Percentiles rank a stretch among this genome's conserved stretches.
phyloP scores from a whole-genome alignment of 2,113 vertebrate species.

The Chaetura pelagica region DNA sequence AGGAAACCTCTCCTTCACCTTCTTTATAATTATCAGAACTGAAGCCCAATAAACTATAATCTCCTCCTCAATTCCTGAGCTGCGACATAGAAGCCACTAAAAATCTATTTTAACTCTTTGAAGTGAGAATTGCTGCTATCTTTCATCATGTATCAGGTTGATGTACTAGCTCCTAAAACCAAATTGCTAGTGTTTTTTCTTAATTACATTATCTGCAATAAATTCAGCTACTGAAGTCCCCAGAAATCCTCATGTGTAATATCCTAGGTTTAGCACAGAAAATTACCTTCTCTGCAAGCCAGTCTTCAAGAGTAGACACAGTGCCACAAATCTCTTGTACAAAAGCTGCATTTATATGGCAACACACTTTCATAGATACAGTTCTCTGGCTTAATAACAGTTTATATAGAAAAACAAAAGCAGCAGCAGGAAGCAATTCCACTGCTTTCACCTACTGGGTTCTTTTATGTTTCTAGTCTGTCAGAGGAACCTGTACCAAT shows the following conservation, averaged over 20 bases:
- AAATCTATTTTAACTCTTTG: neutral
- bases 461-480: neutral
- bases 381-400: neutral
- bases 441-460: neutral
- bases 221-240: neutral
- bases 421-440: neutral
- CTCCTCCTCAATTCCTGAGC: neutral
- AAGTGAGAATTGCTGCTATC: neutral
- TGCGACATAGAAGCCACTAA: neutral
- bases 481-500: neutral
- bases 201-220: neutral
- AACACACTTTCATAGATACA: neutral
- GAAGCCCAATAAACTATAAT: neutral
- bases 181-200: neutral
- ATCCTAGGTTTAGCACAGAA: neutral
- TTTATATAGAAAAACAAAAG: neutral
- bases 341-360: neutral
- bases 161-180: neutral
- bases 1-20: neutral
- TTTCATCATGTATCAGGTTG: neutral
- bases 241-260: neutral
- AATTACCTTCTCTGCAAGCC: neutral
- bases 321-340: neutral
- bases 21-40: neutral
- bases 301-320: neutral